Base-by-base conservation (phyloP, 2,113 vertebrate genomes). In the Ceyx cyanopectus region DNA sequence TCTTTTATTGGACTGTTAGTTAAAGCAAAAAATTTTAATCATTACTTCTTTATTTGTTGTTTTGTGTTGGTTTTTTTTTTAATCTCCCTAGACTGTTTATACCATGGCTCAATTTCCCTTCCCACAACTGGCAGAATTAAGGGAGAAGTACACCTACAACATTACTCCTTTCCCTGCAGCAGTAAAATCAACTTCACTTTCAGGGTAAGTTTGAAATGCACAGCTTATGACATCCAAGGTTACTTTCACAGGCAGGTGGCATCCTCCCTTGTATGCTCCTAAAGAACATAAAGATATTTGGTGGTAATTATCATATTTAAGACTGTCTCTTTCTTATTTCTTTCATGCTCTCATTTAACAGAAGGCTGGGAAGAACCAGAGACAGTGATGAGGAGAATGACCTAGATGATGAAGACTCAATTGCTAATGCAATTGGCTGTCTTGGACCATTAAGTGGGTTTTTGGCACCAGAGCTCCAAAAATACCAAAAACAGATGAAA, bases 91-190 rank as follows among this genome's bases (percentile, higher is more conserved):
- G 99, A 99, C 98, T 24, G 98, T 99, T 90, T 99, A 99, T 95
- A 98, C 98, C 74, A 99, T 99, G 98, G 99, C 99, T 17, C 98
- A 98, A 23, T 99, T 99, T 92, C 99, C 99, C 18, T 99, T 99
- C 81, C 99, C 99, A 73, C 99, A 99, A 65, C 94, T 99, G 97
- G 98, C 99, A 19, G 99, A 99, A 96, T 92, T 99, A 88, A 98
- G 99, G 83, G 99, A 99, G 97, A 99, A 99, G 81, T 99, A 99
- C 85, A 99, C 99, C 0, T 99, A 99, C 97, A 99, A 99, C 96
- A 99, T 99, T 80, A 99, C 99, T 72, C 99, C 99, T 6, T 99
- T 99, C 81, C 99, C 99, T 58, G 99, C 98, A 80, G 94, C 99
- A 15, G 98, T 99, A 67, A 99, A 98, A 95, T 97, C 98, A 78